These are phyloP conservation scores for Rhabditoides inermis DNA, from an alignment of 2,888 invertebrate species.

Conservation along the genomic window DNA sequence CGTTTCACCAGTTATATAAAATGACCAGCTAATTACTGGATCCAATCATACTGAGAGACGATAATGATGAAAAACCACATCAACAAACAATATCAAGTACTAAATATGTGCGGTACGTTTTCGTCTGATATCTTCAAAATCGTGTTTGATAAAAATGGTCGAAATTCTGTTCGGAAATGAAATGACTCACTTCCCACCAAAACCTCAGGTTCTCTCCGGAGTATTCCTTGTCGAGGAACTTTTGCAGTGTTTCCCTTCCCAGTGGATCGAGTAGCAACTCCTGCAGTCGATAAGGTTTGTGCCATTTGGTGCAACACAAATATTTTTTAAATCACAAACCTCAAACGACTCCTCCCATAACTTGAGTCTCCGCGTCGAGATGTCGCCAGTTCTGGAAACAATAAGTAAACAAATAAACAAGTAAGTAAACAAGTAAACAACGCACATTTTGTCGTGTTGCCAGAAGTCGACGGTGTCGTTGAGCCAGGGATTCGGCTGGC, in stretches of 20 bases:
- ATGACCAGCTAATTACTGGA: too few relatives aligned
- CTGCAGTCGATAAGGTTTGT: too few relatives aligned
- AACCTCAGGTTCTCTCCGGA: slow-evolving; percentile 95
- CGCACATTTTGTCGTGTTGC: slow-evolving; percentile 77
- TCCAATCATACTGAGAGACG: too few relatives aligned
- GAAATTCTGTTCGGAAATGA: too few relatives aligned
- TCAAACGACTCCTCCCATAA: slow-evolving; percentile 94
- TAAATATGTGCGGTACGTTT: too few relatives aligned
- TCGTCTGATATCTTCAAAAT: too few relatives aligned
- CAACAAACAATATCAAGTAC: too few relatives aligned
- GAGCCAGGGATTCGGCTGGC: slow-evolving; percentile 83
- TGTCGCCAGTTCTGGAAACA: slow-evolving; percentile 64
- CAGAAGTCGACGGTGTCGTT: slow-evolving; percentile 89
- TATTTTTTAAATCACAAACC: too few relatives aligned
- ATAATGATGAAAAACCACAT: too few relatives aligned
- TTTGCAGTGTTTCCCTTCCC: slow-evolving; percentile 87
- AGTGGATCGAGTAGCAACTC: slow-evolving; percentile 85
- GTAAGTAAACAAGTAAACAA: slow-evolving; percentile 53
- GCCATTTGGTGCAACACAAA: too few relatives aligned
- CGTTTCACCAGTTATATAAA: too few relatives aligned
- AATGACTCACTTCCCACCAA: slow-evolving; percentile 45
- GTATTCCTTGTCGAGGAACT: slow-evolving; percentile 93
- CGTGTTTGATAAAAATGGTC: too few relatives aligned
- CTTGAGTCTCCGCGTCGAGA: slow-evolving; percentile 82
- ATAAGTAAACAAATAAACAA: slow-evolving; percentile 8